A percentile compares a stretch with the other conserved stretches of the same genome.
These are phyloP conservation scores for Crotalus helleri DNA, from an alignment of 2,113 vertebrate genomes.

Conservation along the genomic window DNA sequence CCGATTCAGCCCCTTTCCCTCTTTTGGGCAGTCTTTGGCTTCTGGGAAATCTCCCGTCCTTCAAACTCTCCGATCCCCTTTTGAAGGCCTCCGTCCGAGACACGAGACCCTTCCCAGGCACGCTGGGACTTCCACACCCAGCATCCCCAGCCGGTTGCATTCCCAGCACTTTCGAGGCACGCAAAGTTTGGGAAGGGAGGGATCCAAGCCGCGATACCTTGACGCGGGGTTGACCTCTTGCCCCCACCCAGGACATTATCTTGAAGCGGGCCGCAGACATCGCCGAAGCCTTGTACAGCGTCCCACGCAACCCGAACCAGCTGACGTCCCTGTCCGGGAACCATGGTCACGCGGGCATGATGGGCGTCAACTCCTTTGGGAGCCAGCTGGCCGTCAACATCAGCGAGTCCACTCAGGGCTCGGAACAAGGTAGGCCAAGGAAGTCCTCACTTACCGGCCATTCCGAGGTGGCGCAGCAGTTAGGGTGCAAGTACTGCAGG, in stretches of 20 bases:
- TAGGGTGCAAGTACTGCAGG: too few relatives aligned
- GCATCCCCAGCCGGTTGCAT: neutral
- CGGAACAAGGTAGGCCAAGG: slow-evolving; percentile 80
- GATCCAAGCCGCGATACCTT: neutral
- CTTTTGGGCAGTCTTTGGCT: neutral
- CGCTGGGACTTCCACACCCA: neutral
- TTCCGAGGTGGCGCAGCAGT: too few relatives aligned
- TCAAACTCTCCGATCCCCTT: neutral
- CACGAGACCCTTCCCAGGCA: neutral
- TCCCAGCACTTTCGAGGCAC: neutral
- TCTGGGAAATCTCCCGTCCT: neutral
- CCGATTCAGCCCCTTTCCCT: too few relatives aligned
- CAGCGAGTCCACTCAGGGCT: slow-evolving; percentile 82
- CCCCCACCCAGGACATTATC: slow-evolving; percentile 82
- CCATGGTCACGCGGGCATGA: slow-evolving; percentile 79
- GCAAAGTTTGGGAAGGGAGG: neutral
- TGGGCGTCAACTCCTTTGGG: slow-evolving; percentile 90
- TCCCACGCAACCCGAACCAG: slow-evolving; percentile 85
- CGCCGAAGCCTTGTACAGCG: slow-evolving; percentile 94
- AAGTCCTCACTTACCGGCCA: neutral
- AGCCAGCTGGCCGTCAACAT: slow-evolving; percentile 87
- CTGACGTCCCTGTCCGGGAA: slow-evolving; percentile 81
- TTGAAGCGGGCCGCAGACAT: slow-evolving; percentile 93
- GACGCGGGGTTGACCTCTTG: neutral
- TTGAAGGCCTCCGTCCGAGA: neutral